These are phyloP conservation scores for Pundamilia nyererei DNA, from an alignment of 2,113 vertebrate species.

Conservation along the genomic window DNA sequence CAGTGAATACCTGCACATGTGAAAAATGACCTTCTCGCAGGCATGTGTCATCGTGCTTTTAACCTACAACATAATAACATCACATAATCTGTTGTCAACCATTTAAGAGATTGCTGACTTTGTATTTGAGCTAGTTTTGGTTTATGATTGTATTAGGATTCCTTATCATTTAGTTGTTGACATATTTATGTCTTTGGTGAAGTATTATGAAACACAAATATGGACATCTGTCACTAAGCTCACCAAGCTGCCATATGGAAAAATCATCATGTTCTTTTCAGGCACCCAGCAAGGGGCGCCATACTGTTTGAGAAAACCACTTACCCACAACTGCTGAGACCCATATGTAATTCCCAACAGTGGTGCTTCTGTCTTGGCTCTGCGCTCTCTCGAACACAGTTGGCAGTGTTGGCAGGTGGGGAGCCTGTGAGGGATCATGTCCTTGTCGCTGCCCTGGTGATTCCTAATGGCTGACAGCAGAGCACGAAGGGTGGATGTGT, in stretches of 20 bases:
- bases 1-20: not conserved
- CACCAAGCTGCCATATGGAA: not conserved
- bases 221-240: not conserved
- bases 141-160: not conserved
- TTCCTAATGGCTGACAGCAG: not conserved
- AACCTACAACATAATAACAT: not conserved
- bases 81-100: not conserved
- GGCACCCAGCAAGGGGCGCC: not conserved
- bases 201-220: not conserved
- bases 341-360: not conserved
- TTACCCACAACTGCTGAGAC: not conserved
- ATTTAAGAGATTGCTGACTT: not conserved
- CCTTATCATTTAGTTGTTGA: not conserved
- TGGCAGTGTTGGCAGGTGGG: not conserved
- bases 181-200: not conserved
- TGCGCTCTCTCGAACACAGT: not conserved
- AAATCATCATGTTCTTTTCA: not conserved
- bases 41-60: not conserved
- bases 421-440: not conserved
- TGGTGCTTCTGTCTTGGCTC: not conserved
- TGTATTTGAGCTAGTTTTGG: not conserved
- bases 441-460: not conserved
- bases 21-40: not conserved
- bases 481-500: not conserved
- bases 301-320: not conserved